phyloP scores from a whole-genome alignment of 2,888 invertebrate genomes.

The Rhagonycha lutea region DNA sequence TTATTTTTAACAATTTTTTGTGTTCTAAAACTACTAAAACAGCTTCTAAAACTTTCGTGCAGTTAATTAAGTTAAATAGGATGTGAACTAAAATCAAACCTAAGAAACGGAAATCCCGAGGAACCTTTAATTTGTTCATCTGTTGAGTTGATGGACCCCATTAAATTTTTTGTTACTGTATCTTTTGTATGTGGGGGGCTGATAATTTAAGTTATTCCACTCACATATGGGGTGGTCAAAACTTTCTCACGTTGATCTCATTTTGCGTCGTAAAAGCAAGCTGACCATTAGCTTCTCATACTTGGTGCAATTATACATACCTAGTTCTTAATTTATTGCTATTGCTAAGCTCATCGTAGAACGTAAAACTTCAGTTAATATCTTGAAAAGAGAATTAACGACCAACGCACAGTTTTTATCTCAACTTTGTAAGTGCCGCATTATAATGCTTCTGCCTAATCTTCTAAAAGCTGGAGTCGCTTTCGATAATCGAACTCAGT shows the following conservation, averaged over 20 bases:
- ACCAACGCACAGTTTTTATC: neutral
- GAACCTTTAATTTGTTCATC: neutral
- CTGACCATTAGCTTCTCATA: no score
- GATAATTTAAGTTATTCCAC: neutral
- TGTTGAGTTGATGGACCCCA: neutral
- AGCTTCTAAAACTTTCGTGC: neutral
- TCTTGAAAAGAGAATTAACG: neutral
- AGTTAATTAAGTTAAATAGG: neutral
- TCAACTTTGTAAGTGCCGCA: neutral
- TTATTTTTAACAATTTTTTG: neutral
- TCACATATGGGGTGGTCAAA: neutral
- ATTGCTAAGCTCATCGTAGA: neutral
- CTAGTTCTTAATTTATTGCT: neutral
- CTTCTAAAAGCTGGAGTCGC: neutral
- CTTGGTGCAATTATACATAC: no score
- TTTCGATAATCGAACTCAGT: neutral
- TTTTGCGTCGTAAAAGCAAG: no score
- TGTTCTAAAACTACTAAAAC: neutral
- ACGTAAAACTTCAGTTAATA: neutral
- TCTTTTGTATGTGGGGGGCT: neutral
- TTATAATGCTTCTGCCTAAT: neutral
- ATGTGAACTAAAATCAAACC: neutral
- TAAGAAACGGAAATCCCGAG: neutral
- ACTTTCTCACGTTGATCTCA: neutral
- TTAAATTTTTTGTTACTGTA: neutral